Conservation (phyloP, 2,888 invertebrate genomes). For the Mantis religiosa region DNA sequence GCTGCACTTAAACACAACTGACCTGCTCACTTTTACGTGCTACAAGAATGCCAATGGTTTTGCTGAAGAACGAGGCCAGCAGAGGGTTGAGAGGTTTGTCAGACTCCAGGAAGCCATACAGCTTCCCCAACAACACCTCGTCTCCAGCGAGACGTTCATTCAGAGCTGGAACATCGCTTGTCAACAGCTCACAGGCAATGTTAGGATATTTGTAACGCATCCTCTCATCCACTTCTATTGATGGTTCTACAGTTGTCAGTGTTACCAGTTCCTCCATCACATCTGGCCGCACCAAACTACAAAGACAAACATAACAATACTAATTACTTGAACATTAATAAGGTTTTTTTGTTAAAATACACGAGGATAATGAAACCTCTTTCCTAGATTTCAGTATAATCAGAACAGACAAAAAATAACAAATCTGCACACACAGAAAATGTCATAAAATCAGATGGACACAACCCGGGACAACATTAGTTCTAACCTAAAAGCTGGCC, state of each 20-base stretch:
- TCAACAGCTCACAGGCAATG: conserved; percentile 90
- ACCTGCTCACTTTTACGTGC: conserved; percentile 83
- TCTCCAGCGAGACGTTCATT: conserved; percentile 82
- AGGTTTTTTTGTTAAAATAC: no score
- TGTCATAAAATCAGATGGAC: no score
- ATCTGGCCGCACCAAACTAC: conserved; percentile 78
- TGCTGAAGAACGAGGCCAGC: conserved; percentile 92
- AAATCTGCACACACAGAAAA: no score
- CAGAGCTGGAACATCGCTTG: conserved; percentile 79
- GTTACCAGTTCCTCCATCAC: conserved; percentile 82
- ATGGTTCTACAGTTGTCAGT: conserved; percentile 82
- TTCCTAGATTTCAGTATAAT: no score
- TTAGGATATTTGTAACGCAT: conserved; percentile 85
- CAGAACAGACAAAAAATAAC: no score
- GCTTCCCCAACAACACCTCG: conserved; percentile 70
- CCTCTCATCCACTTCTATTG: conserved; percentile 70
- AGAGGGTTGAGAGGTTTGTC: conserved; percentile 88
- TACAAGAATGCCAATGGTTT: conserved; percentile 86
- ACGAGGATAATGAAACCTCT: no score
- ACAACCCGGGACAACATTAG: no score
- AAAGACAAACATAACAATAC: background rate
- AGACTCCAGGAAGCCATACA: conserved; percentile 84
- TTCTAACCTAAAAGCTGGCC: no score
- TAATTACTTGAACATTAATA: no score
- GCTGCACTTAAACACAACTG: conserved; percentile 37